Percentiles rank a stretch among this genome's conserved stretches.
Conservation (phyloP, 1,140 invertebrate genomes). For the Cryptotermes secundus region DNA sequence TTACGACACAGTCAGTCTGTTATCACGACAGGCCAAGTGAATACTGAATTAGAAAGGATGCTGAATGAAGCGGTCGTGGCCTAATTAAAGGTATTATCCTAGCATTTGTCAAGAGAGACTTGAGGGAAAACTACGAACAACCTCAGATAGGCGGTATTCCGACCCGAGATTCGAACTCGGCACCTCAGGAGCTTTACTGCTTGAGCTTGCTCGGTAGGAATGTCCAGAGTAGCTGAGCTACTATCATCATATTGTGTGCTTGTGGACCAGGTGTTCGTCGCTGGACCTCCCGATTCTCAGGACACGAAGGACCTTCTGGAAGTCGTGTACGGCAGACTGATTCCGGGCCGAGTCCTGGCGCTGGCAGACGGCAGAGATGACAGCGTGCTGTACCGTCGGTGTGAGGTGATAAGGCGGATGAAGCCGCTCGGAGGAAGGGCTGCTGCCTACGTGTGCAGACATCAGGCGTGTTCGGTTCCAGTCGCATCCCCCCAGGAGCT, state of each 20-base stretch:
- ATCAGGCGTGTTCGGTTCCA: slow-evolving; percentile 75
- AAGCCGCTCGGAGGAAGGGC: slow-evolving; percentile 55
- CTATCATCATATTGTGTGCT: too few species aligned
- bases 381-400: slow-evolving; percentile 44
- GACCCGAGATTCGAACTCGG: too few species aligned
- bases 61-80: too few species aligned
- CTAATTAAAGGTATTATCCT: too few species aligned
- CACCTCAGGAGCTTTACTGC: too few species aligned
- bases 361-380: slow-evolving; percentile 57
- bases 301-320: slow-evolving; percentile 67
- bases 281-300: slow-evolving; percentile 61
- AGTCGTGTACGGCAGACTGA: slow-evolving; percentile 62
- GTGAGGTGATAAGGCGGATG: slow-evolving; percentile 43
- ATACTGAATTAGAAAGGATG: too few species aligned
- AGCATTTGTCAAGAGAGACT: too few species aligned
- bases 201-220: neutral
- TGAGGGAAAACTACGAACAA: too few species aligned
- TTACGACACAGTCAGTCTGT: too few species aligned
- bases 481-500: slow-evolving; percentile 69
- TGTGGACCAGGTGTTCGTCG: slow-evolving; percentile 62
- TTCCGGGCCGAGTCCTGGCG: slow-evolving; percentile 70
- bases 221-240: too few species aligned
- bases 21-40: too few species aligned
- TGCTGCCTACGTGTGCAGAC: slow-evolving; percentile 79
- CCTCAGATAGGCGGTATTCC: too few species aligned